Evolutionary conservation across 1,140 invertebrate species (phyloP), one percentile per base, ranked within the genome.

Genomic region (Chelonus insularis): DNA sequence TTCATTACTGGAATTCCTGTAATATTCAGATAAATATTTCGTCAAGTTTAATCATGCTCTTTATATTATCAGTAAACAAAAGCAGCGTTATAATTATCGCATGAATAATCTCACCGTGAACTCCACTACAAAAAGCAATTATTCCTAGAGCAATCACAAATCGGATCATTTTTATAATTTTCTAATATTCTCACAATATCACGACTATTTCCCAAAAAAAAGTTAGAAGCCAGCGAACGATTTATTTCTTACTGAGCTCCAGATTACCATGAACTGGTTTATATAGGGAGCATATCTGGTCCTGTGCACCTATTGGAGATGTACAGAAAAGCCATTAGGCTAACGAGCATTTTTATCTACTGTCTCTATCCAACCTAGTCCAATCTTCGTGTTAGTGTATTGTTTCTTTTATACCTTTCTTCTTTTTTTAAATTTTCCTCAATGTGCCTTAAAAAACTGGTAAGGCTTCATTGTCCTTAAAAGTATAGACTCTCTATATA

Each of bases 261-360:
- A 36, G 43, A 18, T 34, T 18, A 32, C 12, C 29, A 12, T 59
- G 32, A 59, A 58, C 45, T 20, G 18, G 57, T 50, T 59, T 59
- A 59, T 59, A 59, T 59, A 59, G 57, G 34, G 20, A 23, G 23
- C 36, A 21, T 45, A 47, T 14, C 11, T 16, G 29, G 54, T 57
- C 36, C 7, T 41, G 7, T 21, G 21, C 23, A 36, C 32, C 43
- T 36, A 50, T 23, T 47, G 18, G 25, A 5, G 14, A 32, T 25
- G 23, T 34, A 32, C 32, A 43, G 23, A 41, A 25, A 39, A 60
- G 48, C 57, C 48, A 60, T 60, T 52, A 60, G 34, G 3, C 47
- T 60, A 60, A 60, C 57, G 57, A 60, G 34, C 36, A n/a, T 52
- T 48, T 43, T 32, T 29, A 59, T 45, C 43, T 52, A 21, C 14